These are phyloP conservation scores for Cephus spinipes DNA, from an alignment of 2,888 invertebrate genomes.

Conservation along the genomic window DNA sequence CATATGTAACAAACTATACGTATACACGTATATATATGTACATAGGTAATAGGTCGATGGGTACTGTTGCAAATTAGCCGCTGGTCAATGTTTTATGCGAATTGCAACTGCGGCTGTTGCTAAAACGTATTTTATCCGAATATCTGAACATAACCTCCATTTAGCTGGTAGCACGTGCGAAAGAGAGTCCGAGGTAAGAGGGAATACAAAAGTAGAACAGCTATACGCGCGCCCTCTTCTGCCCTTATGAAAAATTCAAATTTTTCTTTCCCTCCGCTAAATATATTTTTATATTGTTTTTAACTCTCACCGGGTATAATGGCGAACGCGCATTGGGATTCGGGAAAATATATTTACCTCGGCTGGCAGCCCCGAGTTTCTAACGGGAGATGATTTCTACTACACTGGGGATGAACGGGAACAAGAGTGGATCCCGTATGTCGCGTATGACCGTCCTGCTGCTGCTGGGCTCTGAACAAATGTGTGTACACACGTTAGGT, in stretches of 20 bases:
- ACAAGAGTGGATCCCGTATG: not conserved
- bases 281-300: not conserved
- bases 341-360: not conserved
- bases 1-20: not conserved
- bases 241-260: not conserved
- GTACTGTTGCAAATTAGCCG: not conserved
- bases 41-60: not conserved
- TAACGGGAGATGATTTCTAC: not conserved
- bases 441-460: not conserved
- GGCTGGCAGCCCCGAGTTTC: not conserved
- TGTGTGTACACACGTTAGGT: not conserved
- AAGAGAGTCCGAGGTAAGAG: no score
- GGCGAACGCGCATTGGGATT: not conserved
- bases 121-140: not conserved
- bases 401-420: not conserved
- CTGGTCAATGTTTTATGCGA: not conserved
- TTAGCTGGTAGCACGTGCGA: no score
- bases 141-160: not conserved
- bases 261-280: not conserved
- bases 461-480: not conserved
- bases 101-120: not conserved
- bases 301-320: not conserved
- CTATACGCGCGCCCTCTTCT: no score
- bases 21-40: no score
- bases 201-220: not conserved